Evolutionary conservation across 2,113 vertebrate genomes (phyloP).

Genomic region (Pelecanus crispus): DNA sequence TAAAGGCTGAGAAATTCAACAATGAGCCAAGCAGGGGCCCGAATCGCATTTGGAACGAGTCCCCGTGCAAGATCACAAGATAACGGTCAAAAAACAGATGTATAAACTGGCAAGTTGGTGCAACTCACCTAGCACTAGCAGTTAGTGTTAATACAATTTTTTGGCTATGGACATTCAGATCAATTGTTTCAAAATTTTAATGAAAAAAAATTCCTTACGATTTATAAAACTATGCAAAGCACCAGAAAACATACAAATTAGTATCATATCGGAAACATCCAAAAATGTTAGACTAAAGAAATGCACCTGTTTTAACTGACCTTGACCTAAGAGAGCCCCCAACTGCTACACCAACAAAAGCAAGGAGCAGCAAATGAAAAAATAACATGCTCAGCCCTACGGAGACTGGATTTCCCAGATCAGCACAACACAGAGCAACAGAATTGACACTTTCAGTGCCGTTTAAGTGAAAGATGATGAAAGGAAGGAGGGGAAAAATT

Average conservation of each 20-base stretch:
- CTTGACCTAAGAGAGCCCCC: not conserved
- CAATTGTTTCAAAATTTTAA: not conserved
- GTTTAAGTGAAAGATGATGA: not conserved
- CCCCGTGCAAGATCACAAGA: rapidly evolving
- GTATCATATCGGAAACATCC: not conserved
- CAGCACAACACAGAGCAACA: not conserved
- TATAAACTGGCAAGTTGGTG: not conserved
- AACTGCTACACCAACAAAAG: not conserved
- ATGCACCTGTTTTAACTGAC: not conserved
- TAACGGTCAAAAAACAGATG: rapidly evolving
- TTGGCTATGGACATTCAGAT: not conserved
- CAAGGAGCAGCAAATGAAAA: not conserved
- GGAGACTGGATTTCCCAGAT: not conserved
- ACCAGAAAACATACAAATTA: rapidly evolving
- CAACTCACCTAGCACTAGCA: not conserved
- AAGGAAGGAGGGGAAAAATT: not conserved
- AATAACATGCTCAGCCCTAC: not conserved
- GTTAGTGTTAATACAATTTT: not conserved
- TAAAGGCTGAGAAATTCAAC: not conserved
- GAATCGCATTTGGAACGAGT: not conserved
- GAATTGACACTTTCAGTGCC: not conserved
- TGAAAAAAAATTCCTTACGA: not conserved
- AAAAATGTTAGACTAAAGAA: not conserved
- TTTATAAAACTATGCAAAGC: not conserved
- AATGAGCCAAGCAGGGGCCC: not conserved